Percentiles rank a stretch among this genome's conserved stretches.
Evolutionary conservation across 2,113 vertebrate genomes (phyloP).

Genomic region (Toxostoma redivivum): DNA sequence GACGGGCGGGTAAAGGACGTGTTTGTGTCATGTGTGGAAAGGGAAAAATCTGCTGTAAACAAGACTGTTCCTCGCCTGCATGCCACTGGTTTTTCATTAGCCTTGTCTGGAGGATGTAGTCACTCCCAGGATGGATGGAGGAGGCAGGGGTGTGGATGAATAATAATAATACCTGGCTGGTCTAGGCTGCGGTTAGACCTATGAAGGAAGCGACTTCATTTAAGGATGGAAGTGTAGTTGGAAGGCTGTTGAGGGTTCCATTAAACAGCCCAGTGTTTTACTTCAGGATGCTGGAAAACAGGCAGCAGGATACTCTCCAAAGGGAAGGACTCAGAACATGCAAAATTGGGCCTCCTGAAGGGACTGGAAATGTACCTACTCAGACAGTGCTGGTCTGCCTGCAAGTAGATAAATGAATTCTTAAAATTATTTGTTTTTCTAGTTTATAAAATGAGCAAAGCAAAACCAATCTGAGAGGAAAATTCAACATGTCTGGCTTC

Average conservation of each 20-base stretch:
- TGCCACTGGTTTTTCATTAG: fast-evolving
- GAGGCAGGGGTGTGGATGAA: background rate
- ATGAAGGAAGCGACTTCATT: background rate
- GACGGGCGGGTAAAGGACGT: fast-evolving
- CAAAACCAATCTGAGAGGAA: background rate
- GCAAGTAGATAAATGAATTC: background rate
- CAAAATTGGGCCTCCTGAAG: background rate
- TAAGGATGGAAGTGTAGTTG: background rate
- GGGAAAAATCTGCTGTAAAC: background rate
- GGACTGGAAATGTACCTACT: background rate
- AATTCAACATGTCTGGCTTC: background rate
- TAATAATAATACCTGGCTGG: background rate
- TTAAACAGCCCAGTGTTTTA: background rate
- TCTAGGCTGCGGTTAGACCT: too few relatives aligned
- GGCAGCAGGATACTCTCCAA: background rate
- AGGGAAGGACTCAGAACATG: background rate
- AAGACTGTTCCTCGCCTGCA: fast-evolving
- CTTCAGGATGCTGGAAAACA: background rate
- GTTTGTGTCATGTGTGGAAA: fast-evolving
- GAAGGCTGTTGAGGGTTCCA: background rate
- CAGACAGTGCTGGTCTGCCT: background rate
- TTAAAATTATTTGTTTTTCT: background rate
- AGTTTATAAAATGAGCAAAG: background rate
- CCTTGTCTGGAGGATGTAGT: background rate
- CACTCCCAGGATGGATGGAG: background rate